A percentile compares a stretch with the other conserved stretches of the same genome.
Conservation (phyloP, 2,888 invertebrate species). For the Spilarctia lutea region DNA sequence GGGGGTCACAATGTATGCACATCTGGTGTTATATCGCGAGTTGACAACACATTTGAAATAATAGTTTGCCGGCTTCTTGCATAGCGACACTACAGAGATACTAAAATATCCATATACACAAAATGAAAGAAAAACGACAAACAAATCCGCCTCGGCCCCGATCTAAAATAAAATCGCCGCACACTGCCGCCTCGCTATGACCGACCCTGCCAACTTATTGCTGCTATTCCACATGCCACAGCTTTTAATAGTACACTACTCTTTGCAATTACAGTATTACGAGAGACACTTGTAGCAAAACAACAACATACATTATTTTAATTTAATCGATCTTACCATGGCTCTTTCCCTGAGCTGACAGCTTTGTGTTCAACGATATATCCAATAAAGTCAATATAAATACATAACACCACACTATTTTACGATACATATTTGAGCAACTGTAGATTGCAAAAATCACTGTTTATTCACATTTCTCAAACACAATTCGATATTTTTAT, state of each 20-base stretch:
- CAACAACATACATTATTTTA: slow-evolving; percentile 30
- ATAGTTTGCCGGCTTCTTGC: slow-evolving; percentile 16
- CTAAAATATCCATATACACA: slow-evolving; percentile 59
- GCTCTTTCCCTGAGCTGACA: slow-evolving; percentile 91
- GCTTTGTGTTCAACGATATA: slow-evolving; percentile 89
- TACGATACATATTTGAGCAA: slow-evolving; percentile 82
- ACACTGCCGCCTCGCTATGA: slow-evolving; percentile 49
- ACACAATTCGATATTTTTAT: slow-evolving; percentile 62
- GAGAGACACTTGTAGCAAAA: slow-evolving; percentile 17
- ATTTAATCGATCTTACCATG: slow-evolving; percentile 88
- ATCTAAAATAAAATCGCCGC: slow-evolving; percentile 73
- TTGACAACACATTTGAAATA: slow-evolving; percentile 8
- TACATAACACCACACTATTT: slow-evolving; percentile 88
- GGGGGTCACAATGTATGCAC: slow-evolving; percentile 22
- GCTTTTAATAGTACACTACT: slow-evolving; percentile 14
- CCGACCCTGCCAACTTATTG: slow-evolving; percentile 57
- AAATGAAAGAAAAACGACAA: slow-evolving; percentile 64
- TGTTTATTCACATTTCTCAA: slow-evolving; percentile 78
- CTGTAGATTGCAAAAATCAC: slow-evolving; percentile 58
- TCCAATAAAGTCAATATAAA: slow-evolving; percentile 89
- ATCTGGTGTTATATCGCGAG: slow-evolving; percentile 32
- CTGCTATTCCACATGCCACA: slow-evolving; percentile 44
- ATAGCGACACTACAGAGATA: slow-evolving; percentile 34
- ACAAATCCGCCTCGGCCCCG: slow-evolving; percentile 64
- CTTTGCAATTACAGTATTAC: not conserved